Evolutionary conservation across 2,888 invertebrate species (phyloP), one percentile per base, ranked within the genome.

Genomic region (Anticlea derivata): DNA sequence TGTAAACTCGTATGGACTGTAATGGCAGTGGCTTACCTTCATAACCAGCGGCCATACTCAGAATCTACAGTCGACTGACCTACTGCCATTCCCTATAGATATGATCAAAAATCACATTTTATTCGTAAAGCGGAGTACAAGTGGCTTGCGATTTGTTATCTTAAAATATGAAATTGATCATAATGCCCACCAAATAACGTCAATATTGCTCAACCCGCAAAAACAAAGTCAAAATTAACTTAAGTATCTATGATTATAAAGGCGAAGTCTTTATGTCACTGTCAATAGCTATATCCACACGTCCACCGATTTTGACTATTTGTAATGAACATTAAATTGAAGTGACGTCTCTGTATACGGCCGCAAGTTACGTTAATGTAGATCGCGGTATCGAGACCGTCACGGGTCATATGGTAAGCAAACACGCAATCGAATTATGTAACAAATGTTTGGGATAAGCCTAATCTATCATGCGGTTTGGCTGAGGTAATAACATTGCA

Each of bases 341-440:
- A 29, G 8, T 20, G 22, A 22, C 27, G 10, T 13, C 41, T 41
- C 24, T 6, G 20, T 12, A 23, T 12, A 31, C 13, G 41, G 31
- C 31, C 1, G 22, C 22, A 41, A 50, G 45, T 61, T 62, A 68
- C 61, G 59, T 55, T 60, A 47, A 61, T 52, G 50, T 62, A 49
- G 58, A 61, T 55, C 61, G 58, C 68, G 66, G 33, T 60, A 75
- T 68, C 56, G 62, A 61, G 73, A 64, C 24, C 70, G 65, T 68
- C 67, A 58, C 65, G 64, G 68, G 68, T 73, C 65, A 64, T 50
- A 50, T 62, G 35, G 49, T 59, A 61, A 61, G 55, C 50, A 61
- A 63, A 61, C 54, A 59, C 61, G 62, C 65, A 68, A 70, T 65
- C 55, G 38, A 40, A 37, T 73, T 69, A 68, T 37, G 51, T 46